A percentile compares a stretch with the other conserved stretches of the same genome.
These are phyloP conservation scores for Andricus grossulariae DNA, from an alignment of 1,140 invertebrate species.

Conservation along the genomic window DNA sequence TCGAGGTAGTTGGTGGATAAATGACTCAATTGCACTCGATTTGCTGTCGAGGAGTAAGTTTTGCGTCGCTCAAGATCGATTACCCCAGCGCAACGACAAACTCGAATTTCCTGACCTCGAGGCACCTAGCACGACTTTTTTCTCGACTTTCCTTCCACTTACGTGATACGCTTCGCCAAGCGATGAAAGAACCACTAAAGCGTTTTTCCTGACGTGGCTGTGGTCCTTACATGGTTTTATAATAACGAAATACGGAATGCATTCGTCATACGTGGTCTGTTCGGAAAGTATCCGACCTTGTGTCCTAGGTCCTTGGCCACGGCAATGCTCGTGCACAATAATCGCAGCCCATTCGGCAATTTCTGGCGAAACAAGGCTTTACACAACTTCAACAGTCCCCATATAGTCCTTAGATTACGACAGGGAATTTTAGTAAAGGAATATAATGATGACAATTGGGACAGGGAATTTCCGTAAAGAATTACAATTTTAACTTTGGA, in stretches of 20 bases:
- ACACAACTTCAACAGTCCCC: too few species aligned
- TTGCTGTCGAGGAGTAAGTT: neutral
- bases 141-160: neutral
- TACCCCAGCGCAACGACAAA: neutral
- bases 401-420: too few species aligned
- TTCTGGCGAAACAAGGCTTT: too few species aligned
- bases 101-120: neutral
- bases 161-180: neutral
- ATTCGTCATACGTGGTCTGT: constrained; percentile 10
- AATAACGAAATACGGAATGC: neutral
- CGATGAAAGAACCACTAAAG: neutral
- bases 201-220: neutral
- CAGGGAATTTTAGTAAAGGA: too few species aligned
- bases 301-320: too few species aligned
- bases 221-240: neutral
- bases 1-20: neutral
- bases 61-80: constrained; percentile 1
- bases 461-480: too few species aligned
- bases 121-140: constrained; percentile 3
- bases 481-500: too few species aligned
- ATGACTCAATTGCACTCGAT: neutral
- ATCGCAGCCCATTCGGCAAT: too few species aligned
- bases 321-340: too few species aligned
- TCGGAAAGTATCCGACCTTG: too few species aligned
- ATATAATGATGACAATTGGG: too few species aligned